Conservation (phyloP, 2,113 vertebrate genomes). For the Peromyscus californicus region DNA sequence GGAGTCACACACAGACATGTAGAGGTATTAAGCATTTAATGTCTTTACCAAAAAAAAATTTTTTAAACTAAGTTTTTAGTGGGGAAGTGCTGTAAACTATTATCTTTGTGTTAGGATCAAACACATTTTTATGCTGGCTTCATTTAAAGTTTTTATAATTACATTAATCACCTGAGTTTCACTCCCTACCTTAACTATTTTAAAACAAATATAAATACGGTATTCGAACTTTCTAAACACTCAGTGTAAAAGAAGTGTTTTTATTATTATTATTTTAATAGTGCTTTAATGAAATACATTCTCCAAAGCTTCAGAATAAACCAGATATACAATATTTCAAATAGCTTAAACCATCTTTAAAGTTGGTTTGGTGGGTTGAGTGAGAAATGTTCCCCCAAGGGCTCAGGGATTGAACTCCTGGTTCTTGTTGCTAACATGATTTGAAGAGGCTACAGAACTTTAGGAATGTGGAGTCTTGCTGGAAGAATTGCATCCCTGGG, state of each 20-base stretch:
- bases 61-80: background rate
- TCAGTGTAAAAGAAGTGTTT: background rate
- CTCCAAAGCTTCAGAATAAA: background rate
- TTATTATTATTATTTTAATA: slow-evolving; percentile 11
- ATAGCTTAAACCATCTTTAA: background rate
- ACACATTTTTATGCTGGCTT: background rate
- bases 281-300: background rate
- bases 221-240: background rate
- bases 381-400: background rate
- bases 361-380: background rate
- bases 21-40: slow-evolving; percentile 16
- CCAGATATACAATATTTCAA: background rate
- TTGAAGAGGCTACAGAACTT: background rate
- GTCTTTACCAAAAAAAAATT: background rate
- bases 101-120: slow-evolving; percentile 43
- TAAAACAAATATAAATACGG: background rate
- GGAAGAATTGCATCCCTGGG: background rate
- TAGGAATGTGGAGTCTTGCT: background rate
- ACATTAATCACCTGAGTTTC: background rate
- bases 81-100: background rate
- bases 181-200: background rate
- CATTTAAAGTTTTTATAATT: slow-evolving; percentile 44
- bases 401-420: background rate
- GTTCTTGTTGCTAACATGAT: background rate
- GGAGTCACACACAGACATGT: background rate